phyloP scores from a whole-genome alignment of 23 tunicate species.

The Corella eumyota region DNA sequence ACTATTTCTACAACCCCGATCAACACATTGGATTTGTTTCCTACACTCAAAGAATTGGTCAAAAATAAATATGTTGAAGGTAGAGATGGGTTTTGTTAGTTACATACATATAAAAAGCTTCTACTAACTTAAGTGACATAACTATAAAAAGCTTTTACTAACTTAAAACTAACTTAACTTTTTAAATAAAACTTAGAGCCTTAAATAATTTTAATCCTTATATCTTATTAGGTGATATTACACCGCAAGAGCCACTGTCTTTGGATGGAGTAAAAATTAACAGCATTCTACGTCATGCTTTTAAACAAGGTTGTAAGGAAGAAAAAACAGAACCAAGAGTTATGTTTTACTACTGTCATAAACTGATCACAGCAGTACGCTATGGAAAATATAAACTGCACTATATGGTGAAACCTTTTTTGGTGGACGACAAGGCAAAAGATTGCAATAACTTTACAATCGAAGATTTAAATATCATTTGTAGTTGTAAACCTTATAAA shows the following conservation, averaged over 20 bases:
- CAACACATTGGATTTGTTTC: constrained; percentile 15
- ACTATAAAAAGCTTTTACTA: no score
- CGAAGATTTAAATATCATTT: background rate
- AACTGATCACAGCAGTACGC: constrained; percentile 10
- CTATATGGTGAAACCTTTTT: background rate
- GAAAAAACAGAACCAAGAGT: no score
- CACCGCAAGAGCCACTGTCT: no score
- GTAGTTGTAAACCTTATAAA: background rate
- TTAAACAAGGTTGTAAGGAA: no score
- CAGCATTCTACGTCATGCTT: no score
- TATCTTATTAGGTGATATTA: no score
- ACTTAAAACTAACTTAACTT: no score
- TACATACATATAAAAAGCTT: background rate
- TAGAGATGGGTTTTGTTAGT: background rate
- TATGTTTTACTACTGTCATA: constrained; percentile 14
- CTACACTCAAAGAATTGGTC: constrained; percentile 8
- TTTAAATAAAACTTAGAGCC: no score
- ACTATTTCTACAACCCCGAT: constrained; percentile 3
- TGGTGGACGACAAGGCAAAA: background rate
- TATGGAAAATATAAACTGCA: constrained; percentile 7
- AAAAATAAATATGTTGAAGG: background rate
- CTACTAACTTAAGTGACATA: no score
- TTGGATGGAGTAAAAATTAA: no score
- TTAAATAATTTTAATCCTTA: no score
- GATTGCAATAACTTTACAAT: background rate